Conservation (phyloP, 2,113 vertebrate genomes). For the Felis catus region F.catus_Fca126_mat1.0 CM031419.1:187556001-187556500, state of each 20-base stretch:
- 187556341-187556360: too few relatives aligned
- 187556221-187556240: too few relatives aligned
- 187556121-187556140: not conserved
- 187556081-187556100: not conserved
- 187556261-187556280: too few relatives aligned
- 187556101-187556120: slow-evolving; percentile 13
- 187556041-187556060: not conserved
- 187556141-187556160: too few relatives aligned
- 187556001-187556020: not conserved
- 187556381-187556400: not conserved
- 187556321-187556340: too few relatives aligned
- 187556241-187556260: too few relatives aligned
- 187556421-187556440: slow-evolving; percentile 18
- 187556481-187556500: not conserved
- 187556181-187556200: too few relatives aligned
- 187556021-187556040: not conserved
- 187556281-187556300: too few relatives aligned
- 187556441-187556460: not conserved
- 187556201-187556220: too few relatives aligned
- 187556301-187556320: too few relatives aligned
- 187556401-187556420: not conserved
- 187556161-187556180: too few relatives aligned
- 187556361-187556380: not conserved
- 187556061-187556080: not conserved
- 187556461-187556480: not conserved